A percentile compares a stretch with the other conserved stretches of the same genome.
Evolutionary conservation across 2,888 invertebrate genomes (phyloP).

Genomic region (Drosophila dives): DNA sequence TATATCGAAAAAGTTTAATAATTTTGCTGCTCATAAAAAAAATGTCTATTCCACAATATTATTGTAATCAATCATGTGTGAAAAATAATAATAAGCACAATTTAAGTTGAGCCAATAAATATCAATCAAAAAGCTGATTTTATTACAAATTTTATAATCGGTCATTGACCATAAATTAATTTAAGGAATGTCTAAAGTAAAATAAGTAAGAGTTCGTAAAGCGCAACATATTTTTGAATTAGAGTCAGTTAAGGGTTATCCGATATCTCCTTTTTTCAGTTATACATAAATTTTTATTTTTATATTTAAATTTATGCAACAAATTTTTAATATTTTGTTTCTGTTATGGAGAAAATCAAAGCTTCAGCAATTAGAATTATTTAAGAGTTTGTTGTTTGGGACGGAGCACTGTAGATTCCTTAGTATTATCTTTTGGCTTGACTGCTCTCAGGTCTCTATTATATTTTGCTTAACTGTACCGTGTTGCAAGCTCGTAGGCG

Average conservation of each 20-base stretch:
- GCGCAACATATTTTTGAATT: neutral
- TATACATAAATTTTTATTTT: neutral
- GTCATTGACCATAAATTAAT: neutral
- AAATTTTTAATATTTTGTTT: neutral
- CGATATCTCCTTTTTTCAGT: neutral
- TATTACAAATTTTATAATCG: neutral
- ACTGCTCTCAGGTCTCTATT: neutral
- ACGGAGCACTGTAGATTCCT: neutral
- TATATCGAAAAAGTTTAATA: neutral
- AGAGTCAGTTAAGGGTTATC: neutral
- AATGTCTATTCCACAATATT: neutral
- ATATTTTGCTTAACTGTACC: slow-evolving; percentile 6
- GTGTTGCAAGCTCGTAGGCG: slow-evolving; percentile 65
- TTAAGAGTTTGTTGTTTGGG: neutral
- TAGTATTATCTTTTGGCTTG: neutral
- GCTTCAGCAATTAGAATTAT: neutral
- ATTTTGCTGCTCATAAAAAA: neutral
- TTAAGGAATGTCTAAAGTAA: neutral
- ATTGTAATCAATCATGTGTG: neutral
- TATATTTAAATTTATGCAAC: neutral
- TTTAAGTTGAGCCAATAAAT: neutral
- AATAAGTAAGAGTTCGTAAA: neutral
- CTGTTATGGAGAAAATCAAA: neutral
- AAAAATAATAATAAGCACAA: slow-evolving; percentile 3
- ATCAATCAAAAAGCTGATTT: neutral